Evolutionary conservation across 2,113 vertebrate genomes (phyloP).

Genomic region (Grammomys dolichurus): DNA sequence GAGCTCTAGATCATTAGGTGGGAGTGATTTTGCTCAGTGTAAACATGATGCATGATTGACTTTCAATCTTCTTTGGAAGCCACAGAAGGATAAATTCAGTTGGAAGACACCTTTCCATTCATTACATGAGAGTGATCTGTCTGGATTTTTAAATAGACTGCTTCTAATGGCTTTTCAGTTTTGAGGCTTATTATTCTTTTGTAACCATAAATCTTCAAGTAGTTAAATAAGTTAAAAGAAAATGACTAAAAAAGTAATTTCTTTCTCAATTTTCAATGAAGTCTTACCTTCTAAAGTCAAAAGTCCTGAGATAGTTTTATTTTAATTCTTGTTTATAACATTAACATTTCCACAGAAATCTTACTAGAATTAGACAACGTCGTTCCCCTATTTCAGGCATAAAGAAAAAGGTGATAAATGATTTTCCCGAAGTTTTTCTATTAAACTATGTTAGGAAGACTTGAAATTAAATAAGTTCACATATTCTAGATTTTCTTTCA

Average conservation of each 20-base stretch:
- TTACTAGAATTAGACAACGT: background rate
- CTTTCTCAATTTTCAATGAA: slow-evolving; percentile 31
- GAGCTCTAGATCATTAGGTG: background rate
- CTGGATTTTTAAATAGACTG: background rate
- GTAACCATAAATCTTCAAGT: background rate
- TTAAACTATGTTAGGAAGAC: slow-evolving; percentile 20
- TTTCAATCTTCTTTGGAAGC: background rate
- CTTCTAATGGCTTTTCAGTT: background rate
- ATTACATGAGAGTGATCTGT: background rate
- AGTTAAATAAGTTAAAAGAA: background rate
- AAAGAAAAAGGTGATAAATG: background rate
- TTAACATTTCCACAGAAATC: background rate
- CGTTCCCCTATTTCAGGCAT: background rate
- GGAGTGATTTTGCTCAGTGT: background rate
- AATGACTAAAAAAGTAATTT: background rate
- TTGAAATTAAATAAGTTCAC: background rate
- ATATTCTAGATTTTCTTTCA: background rate
- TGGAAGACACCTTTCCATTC: background rate
- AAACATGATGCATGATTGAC: background rate
- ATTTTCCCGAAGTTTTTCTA: slow-evolving; percentile 20
- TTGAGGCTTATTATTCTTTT: background rate
- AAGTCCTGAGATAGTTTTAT: background rate
- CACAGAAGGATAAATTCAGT: background rate
- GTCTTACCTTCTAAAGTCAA: background rate
- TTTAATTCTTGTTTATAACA: background rate